Percentiles rank a stretch among this genome's conserved stretches.
Evolutionary conservation across 64 coral and sea anemone genomes (phyloP).

Genomic region (Pachyseris speciosa): DNA sequence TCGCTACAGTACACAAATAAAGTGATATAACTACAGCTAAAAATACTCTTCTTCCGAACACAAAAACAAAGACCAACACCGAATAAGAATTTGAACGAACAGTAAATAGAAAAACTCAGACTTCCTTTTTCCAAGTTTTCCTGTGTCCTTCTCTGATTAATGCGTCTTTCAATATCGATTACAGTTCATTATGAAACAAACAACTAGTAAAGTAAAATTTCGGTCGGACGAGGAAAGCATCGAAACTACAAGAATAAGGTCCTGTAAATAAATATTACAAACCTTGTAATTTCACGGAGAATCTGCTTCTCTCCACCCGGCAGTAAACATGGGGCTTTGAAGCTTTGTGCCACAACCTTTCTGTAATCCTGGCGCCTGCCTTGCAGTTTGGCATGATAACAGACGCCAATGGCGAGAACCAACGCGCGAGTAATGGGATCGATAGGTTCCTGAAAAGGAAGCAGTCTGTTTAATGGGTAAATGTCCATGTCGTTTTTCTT

Average conservation of each 20-base stretch:
- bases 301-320: slow-evolving; percentile 64
- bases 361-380: slow-evolving; percentile 46
- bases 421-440: slow-evolving; percentile 57
- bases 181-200: too few species aligned
- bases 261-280: neutral
- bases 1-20: too few species aligned
- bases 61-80: too few species aligned
- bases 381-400: slow-evolving; percentile 84
- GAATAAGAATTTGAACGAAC: neutral
- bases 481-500: neutral
- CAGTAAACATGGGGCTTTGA: slow-evolving; percentile 52
- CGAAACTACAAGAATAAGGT: too few species aligned
- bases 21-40: too few species aligned
- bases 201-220: too few species aligned
- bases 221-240: too few species aligned
- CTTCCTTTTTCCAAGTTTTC: neutral
- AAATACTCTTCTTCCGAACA: too few species aligned
- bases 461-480: neutral
- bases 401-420: slow-evolving; percentile 77
- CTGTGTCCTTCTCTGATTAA: too few species aligned
- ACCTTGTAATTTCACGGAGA: slow-evolving; percentile 76
- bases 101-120: neutral
- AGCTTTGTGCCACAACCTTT: slow-evolving; percentile 31
- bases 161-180: too few species aligned
- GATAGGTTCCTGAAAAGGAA: neutral